phyloP scores from a whole-genome alignment of 2,113 vertebrate genomes.

The Delphinapterus leucas region DNA sequence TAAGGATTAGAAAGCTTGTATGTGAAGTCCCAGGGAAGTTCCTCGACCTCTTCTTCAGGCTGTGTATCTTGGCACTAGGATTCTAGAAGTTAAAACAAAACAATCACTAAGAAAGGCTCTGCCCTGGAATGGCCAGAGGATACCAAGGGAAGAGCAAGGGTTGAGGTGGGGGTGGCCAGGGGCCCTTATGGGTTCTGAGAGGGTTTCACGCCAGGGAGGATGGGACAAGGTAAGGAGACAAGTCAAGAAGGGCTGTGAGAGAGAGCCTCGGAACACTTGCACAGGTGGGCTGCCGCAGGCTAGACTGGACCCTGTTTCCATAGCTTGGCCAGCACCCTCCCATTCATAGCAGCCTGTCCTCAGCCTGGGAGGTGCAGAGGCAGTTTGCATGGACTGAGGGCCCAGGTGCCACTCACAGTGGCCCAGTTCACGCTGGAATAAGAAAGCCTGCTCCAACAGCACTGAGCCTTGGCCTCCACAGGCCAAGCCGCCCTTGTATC shows the following conservation, averaged over 20 bases:
- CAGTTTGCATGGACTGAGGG: neutral
- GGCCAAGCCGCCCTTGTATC: neutral
- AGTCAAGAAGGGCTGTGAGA: neutral
- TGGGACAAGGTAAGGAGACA: neutral
- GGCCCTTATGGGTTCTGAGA: neutral
- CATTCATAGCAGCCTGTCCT: neutral
- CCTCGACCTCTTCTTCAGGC: neutral
- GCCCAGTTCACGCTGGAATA: neutral
- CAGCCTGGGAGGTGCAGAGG: neutral
- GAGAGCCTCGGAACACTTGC: accelerated
- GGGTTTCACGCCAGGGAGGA: too few species aligned
- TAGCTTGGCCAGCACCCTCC: neutral
- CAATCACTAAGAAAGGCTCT: neutral
- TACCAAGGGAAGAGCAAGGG: neutral
- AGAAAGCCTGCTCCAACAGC: neutral
- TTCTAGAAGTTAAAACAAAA: neutral
- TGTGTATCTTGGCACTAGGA: neutral
- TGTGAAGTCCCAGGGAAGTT: neutral
- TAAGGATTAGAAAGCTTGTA: neutral
- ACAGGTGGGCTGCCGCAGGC: accelerated
- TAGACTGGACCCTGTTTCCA: neutral
- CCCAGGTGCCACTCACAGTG: neutral
- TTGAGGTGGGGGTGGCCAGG: neutral
- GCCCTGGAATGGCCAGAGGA: neutral
- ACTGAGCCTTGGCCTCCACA: too few species aligned